Percentiles rank a stretch among this genome's conserved stretches.
Evolutionary conservation across 2,113 vertebrate genomes (phyloP).

Genomic region (Melanerpes aurifrons): DNA sequence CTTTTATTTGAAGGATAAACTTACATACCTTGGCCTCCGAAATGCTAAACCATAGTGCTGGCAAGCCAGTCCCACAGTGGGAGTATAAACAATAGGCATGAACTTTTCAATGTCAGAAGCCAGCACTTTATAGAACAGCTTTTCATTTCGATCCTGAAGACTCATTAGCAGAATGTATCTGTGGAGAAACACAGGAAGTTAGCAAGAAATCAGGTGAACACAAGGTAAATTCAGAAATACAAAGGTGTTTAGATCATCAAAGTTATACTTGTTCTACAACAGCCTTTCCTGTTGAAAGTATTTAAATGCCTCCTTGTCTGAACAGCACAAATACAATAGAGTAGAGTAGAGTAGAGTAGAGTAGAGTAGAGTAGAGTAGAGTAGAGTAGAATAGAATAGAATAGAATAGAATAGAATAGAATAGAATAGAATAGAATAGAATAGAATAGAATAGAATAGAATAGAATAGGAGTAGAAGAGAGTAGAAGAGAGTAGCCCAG

Average conservation of each 20-base stretch:
- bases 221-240: background rate
- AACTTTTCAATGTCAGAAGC: constrained; percentile 91
- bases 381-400: no score
- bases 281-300: background rate
- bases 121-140: constrained; percentile 93
- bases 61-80: constrained; percentile 94
- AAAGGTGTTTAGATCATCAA: background rate
- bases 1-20: constrained; percentile 60
- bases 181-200: constrained; percentile 61
- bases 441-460: no score
- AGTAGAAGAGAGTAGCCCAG: no score
- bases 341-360: no score
- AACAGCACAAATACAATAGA: no score
- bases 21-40: constrained; percentile 90
- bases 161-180: constrained; percentile 96
- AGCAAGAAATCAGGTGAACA: background rate
- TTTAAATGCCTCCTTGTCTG: background rate
- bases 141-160: constrained; percentile 95
- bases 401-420: no score
- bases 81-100: constrained; percentile 98
- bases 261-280: background rate
- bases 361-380: no score
- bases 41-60: constrained; percentile 93
- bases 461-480: no score
- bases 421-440: no score